Evolutionary conservation across 2,797 vertebrate species (phyloP).

Genomic region (Heliangelus exortis): DNA sequence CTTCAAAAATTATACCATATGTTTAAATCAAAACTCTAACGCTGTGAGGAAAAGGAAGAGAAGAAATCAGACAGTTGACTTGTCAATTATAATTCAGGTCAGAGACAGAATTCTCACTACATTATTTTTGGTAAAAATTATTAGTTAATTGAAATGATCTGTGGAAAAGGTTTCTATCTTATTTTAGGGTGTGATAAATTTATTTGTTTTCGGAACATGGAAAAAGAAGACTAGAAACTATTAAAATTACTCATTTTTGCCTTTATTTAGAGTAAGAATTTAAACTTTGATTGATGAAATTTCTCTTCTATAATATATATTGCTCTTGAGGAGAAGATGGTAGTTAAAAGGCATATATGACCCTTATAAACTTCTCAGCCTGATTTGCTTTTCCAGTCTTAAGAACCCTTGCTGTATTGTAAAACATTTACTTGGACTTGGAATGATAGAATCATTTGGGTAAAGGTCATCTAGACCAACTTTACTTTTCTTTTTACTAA

Average conservation of each 20-base stretch:
- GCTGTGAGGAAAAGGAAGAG: background rate
- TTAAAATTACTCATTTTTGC: background rate
- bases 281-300: background rate
- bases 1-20: background rate
- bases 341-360: background rate
- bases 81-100: slow-evolving; percentile 14
- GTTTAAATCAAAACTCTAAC: background rate
- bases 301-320: background rate
- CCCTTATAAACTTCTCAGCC: background rate
- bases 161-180: background rate
- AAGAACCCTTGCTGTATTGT: background rate
- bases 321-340: background rate
- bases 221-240: background rate
- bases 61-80: background rate
- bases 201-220: background rate
- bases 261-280: background rate
- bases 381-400: background rate
- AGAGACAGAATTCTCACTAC: background rate
- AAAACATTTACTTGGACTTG: background rate
- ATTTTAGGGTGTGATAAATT: background rate
- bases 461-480: too few species aligned
- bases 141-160: background rate
- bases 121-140: background rate
- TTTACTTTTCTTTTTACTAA: too few species aligned
- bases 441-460: background rate